Evolutionary conservation across 2,113 vertebrate species (phyloP), one percentile per base, ranked within the genome.

Genomic region (Stegastes partitus): DNA sequence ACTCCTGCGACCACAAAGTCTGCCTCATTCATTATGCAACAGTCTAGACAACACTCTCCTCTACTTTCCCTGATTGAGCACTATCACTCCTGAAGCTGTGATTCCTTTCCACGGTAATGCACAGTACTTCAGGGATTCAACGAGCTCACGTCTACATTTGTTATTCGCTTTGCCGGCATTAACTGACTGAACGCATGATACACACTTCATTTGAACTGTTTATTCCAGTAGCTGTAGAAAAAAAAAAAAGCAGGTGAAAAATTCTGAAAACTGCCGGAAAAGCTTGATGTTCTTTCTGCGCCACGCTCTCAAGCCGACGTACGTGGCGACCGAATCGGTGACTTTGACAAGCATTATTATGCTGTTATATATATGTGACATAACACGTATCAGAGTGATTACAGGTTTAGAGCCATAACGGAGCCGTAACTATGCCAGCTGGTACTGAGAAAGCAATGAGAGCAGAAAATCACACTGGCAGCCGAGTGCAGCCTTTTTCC

Each of bases 1-100:
- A 70, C 51, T 23, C 15, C 51, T 39, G n/a, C 34, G n/a, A 66
- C 50, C 77, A 64, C 49, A 15, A 59, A 25, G 57, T 79, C 75
- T 18, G 25, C 58, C 44, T 84, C 76, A 83, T 88, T 78, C 44
- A 80, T 84, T 82, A 82, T 90, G 81, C 68, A 88, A 45, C 54
- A 62, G 75, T 82, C 88, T 67, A 82, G 83, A 86, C 83, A n/a
- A 55, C 62, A 47, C 65, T 62, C 28, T 47, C 45, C 15, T 59
- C 11, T 28, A 22, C 63, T 75, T 37, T 74, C 63, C 51, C 69
- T 74, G 61, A 72, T 53, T 55, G 53, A 69, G 58, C 57, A 50
- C 65, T 57, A 69, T 81, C 77, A 21, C 57, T 64, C 15, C 9
- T 7, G 3, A 57, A 61, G 54, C 62, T 49, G 53, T 22, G 51